Evolutionary conservation across 2,888 invertebrate genomes (phyloP).

Genomic region (Dicranocentrus wangi): DNA sequence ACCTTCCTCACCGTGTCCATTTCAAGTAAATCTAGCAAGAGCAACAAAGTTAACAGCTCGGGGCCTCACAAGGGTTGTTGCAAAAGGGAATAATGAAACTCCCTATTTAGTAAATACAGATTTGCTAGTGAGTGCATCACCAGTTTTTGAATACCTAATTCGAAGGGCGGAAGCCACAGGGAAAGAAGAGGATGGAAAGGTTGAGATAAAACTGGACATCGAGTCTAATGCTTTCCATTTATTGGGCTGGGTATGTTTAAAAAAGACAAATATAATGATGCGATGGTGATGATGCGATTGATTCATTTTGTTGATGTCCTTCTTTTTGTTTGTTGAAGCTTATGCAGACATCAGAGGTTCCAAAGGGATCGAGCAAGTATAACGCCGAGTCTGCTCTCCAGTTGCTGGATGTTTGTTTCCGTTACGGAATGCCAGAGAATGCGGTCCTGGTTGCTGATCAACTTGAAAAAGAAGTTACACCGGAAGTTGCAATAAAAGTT

Average conservation of each 20-base stretch:
- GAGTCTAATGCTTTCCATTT: not conserved
- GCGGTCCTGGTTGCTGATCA: not conserved
- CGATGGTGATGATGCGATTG: too few species aligned
- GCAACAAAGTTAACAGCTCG: not conserved
- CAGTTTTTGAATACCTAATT: constrained; percentile 7
- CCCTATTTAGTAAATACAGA: constrained; percentile 9
- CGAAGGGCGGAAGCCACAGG: not conserved
- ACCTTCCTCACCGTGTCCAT: too few species aligned
- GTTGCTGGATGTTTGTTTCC: constrained; percentile 17
- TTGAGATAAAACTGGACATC: not conserved
- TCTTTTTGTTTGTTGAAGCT: constrained; percentile 23
- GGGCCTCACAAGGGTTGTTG: not conserved
- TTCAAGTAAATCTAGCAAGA: not conserved
- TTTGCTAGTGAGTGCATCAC: constrained; percentile 27
- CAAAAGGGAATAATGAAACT: not conserved
- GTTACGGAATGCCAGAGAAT: not conserved
- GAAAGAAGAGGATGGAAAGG: not conserved
- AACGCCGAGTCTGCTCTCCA: not conserved
- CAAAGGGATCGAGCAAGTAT: not conserved
- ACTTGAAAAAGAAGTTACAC: not conserved
- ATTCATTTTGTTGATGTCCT: too few species aligned
- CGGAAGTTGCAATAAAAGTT: constrained; percentile 9
- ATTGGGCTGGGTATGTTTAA: constrained; percentile 20
- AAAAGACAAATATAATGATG: not conserved
- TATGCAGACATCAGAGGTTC: constrained; percentile 9